Evolutionary conservation across 2,888 invertebrate genomes (phyloP).

Genomic region (Clusia tigrina): DNA sequence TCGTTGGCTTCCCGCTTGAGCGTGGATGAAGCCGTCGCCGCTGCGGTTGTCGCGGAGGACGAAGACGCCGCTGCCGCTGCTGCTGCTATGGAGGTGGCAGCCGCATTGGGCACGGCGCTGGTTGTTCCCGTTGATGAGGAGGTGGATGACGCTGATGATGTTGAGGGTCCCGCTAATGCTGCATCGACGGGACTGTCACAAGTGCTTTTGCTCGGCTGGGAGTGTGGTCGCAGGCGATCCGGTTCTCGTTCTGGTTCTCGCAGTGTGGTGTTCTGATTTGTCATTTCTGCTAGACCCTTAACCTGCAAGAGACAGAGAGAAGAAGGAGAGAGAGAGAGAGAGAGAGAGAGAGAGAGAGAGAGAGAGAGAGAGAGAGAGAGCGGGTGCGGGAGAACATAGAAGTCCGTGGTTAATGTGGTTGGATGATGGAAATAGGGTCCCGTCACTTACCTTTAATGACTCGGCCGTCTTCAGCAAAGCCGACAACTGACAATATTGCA

Average conservation of each 20-base stretch:
- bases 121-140: conserved; percentile 31
- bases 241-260: conserved; percentile 67
- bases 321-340: no score
- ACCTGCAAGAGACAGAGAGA: conserved; percentile 69
- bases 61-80: conserved; percentile 59
- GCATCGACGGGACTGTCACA: conserved; percentile 53
- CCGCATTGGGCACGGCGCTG: conserved; percentile 33
- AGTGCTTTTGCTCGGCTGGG: conserved; percentile 56
- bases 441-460: conserved; percentile 77
- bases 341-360: neutral
- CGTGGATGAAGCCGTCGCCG: conserved; percentile 40
- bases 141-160: conserved; percentile 42
- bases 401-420: no score
- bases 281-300: conserved; percentile 92
- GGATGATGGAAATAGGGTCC: no score
- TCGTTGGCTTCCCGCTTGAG: conserved; percentile 58
- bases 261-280: conserved; percentile 75
- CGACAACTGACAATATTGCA: conserved; percentile 91
- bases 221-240: conserved; percentile 63
- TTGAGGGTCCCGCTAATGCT: conserved; percentile 36
- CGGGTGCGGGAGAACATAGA: neutral
- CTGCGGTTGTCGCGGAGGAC: conserved; percentile 47
- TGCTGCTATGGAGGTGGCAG: conserved; percentile 41
- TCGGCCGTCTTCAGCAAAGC: conserved; percentile 91
- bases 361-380: no score